A percentile compares a stretch with the other conserved stretches of the same genome.
Evolutionary conservation across 2,113 vertebrate species (phyloP).

Genomic region (Pao palembangensis): DNA sequence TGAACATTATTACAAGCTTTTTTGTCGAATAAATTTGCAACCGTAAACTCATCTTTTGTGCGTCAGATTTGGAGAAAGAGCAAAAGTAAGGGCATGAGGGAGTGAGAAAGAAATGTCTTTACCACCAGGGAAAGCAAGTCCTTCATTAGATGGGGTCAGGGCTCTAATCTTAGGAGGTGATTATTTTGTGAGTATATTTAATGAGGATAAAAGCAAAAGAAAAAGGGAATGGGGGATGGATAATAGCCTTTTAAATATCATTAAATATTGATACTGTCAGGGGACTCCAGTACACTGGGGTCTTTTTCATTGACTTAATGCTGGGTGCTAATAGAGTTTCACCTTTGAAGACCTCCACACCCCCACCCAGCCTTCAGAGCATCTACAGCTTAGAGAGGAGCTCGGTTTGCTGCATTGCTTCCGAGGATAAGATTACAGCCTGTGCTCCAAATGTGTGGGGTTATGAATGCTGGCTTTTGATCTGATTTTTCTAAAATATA

Average conservation of each 20-base stretch:
- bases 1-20: background rate
- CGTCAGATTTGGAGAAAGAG: background rate
- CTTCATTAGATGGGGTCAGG: conserved; percentile 56
- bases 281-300: conserved; percentile 59
- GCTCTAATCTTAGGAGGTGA: conserved; percentile 60
- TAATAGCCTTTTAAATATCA: conserved; percentile 72
- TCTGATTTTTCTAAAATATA: no score
- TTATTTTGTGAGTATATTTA: conserved; percentile 59
- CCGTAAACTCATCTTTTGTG: background rate
- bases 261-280: conserved; percentile 74
- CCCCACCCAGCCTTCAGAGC: conserved; percentile 13
- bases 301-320: conserved; percentile 66
- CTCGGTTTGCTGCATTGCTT: conserved; percentile 45
- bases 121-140: conserved; percentile 39
- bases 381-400: conserved; percentile 20
- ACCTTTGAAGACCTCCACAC: conserved; percentile 55
- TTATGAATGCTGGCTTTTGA: no score
- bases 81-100: background rate
- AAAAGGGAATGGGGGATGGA: conserved; percentile 25
- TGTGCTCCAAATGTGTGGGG: conserved; percentile 9
- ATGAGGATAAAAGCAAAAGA: conserved; percentile 45
- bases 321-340: conserved; percentile 68
- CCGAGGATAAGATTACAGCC: conserved; percentile 57
- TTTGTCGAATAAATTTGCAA: background rate
- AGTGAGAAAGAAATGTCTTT: conserved; percentile 4